These are phyloP conservation scores for Falco berigora DNA, from an alignment of 2,797 vertebrate genomes.

Conservation along the genomic window DNA sequence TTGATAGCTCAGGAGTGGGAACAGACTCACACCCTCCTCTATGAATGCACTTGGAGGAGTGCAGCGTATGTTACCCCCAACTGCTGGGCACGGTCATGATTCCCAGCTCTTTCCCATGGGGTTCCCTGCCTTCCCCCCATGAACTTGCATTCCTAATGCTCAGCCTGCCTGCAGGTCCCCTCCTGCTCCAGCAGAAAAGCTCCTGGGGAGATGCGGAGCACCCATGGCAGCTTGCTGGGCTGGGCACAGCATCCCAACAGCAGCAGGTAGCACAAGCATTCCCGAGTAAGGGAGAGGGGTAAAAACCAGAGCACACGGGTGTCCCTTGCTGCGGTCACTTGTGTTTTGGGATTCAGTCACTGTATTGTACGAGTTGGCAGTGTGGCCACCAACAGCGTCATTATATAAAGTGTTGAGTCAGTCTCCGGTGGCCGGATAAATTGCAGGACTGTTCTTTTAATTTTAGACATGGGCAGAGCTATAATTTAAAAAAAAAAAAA, in stretches of 20 bases:
- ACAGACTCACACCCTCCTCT: not conserved
- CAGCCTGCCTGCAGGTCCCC: not conserved
- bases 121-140: not conserved
- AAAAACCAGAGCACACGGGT: not conserved
- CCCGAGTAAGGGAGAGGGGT: not conserved
- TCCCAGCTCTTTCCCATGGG: not conserved
- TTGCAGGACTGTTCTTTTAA: conserved; percentile 1
- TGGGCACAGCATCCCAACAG: not conserved
- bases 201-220: not conserved
- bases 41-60: fast-evolving
- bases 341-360: fast-evolving
- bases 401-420: not conserved
- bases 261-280: fast-evolving
- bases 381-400: not conserved
- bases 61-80: fast-evolving
- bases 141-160: not conserved
- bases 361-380: not conserved
- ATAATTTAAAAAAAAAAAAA: conserved; percentile 35
- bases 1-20: not conserved
- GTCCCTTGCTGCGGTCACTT: not conserved
- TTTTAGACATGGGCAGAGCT: conserved; percentile 16
- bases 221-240: not conserved
- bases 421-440: not conserved
- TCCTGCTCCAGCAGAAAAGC: not conserved
- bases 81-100: fast-evolving